Conservation (phyloP, 2,888 invertebrate species). For the Polyploca ridens region DNA sequence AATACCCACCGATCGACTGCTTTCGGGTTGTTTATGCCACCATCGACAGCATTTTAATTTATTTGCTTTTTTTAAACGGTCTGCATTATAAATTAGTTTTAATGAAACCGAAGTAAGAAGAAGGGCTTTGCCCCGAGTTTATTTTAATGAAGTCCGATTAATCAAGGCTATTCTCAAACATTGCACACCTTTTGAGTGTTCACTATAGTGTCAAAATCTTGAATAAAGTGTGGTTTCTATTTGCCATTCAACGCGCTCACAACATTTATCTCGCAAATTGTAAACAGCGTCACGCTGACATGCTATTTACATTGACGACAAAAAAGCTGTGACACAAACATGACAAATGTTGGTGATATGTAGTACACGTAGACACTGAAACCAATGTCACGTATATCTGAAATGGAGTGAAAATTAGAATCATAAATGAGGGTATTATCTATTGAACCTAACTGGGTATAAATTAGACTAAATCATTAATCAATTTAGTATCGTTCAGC, state of each 20-base stretch:
- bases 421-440: background rate
- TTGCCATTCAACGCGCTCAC: background rate
- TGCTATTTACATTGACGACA: background rate
- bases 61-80: slow-evolving; percentile 5
- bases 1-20: slow-evolving; percentile 50
- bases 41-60: slow-evolving; percentile 40
- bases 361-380: background rate
- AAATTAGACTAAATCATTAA: background rate
- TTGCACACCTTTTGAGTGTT: background rate
- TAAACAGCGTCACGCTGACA: slow-evolving; percentile 9
- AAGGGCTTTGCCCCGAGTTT: background rate
- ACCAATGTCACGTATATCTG: slow-evolving; percentile 2
- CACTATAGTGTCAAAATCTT: background rate
- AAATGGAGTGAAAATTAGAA: slow-evolving; percentile 3
- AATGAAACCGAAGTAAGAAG: background rate
- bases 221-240: background rate
- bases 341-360: slow-evolving; percentile 10
- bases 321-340: slow-evolving; percentile 8
- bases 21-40: slow-evolving; percentile 40
- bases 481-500: background rate
- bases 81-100: slow-evolving; percentile 5
- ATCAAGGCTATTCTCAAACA: background rate
- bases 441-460: background rate
- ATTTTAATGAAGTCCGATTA: background rate
- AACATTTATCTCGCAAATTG: slow-evolving; percentile 9